These are phyloP conservation scores for Tauraco hartlaubi DNA, from an alignment of 2,797 vertebrate genomes.

Conservation along the genomic window DNA sequence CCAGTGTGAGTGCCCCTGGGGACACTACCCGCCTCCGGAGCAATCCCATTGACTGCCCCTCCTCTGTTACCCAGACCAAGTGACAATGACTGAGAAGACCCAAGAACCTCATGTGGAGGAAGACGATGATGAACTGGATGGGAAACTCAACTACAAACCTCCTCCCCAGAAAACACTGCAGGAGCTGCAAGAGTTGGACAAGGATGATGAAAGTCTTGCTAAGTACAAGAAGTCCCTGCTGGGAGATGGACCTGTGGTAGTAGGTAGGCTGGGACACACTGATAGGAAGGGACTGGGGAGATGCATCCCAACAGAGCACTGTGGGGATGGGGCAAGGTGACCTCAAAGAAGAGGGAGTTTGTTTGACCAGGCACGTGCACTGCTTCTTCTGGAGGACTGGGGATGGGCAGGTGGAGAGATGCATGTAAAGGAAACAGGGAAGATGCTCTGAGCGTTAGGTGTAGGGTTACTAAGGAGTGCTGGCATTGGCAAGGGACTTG, in stretches of 20 bases:
- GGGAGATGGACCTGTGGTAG: slow-evolving; percentile 81
- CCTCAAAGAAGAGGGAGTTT: neutral
- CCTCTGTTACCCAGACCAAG: slow-evolving; percentile 20
- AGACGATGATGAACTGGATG: slow-evolving; percentile 81
- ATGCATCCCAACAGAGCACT: neutral
- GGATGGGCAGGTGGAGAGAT: neutral
- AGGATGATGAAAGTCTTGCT: slow-evolving; percentile 83
- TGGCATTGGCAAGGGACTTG: neutral
- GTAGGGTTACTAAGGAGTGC: neutral
- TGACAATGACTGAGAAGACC: slow-evolving; percentile 81
- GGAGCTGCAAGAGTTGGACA: slow-evolving; percentile 85
- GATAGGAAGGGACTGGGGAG: neutral
- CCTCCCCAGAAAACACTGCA: slow-evolving; percentile 85
- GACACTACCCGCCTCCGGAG: neutral
- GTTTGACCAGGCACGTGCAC: neutral
- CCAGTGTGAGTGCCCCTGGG: neutral
- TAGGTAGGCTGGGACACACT: slow-evolving; percentile 69
- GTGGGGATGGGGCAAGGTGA: neutral
- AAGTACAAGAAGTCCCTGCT: slow-evolving; percentile 86
- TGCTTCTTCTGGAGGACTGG: neutral
- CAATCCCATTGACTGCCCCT: neutral
- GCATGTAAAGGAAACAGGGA: neutral
- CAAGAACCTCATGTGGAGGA: slow-evolving; percentile 77
- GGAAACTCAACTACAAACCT: slow-evolving; percentile 84
- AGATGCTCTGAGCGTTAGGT: neutral